These are phyloP conservation scores for Machimus rusticus DNA, from an alignment of 2,888 invertebrate genomes.

Conservation along the genomic window DNA sequence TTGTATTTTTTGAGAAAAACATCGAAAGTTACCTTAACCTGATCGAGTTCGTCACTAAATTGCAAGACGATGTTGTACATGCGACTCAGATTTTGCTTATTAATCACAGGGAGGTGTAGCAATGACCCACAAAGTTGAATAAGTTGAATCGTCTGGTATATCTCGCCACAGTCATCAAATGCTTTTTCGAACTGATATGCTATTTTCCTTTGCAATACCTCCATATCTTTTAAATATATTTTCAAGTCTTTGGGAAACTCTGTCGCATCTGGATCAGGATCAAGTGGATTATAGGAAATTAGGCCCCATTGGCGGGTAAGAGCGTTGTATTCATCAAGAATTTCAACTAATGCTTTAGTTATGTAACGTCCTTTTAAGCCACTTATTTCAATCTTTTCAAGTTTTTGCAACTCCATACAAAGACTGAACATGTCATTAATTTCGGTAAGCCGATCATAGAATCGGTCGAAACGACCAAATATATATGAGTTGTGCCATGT, in stretches of 20 bases:
- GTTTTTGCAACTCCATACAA: constrained; percentile 81
- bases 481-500: constrained; percentile 76
- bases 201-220: constrained; percentile 78
- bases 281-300: constrained; percentile 78
- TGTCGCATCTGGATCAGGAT: constrained; percentile 73
- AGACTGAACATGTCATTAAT: constrained; percentile 77
- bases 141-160: constrained; percentile 71
- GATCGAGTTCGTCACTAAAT: constrained; percentile 72
- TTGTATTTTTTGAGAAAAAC: constrained; percentile 64
- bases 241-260: constrained; percentile 75
- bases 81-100: constrained; percentile 73
- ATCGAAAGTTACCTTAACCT: constrained; percentile 71
- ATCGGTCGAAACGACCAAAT: constrained; percentile 73
- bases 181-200: constrained; percentile 82
- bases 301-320: constrained; percentile 60
- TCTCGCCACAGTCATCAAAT: constrained; percentile 78
- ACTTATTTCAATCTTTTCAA: constrained; percentile 85
- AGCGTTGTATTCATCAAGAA: constrained; percentile 56
- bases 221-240: constrained; percentile 62
- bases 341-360: constrained; percentile 64
- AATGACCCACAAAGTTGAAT: constrained; percentile 78
- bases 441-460: constrained; percentile 70
- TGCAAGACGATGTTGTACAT: constrained; percentile 71
- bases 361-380: constrained; percentile 72
- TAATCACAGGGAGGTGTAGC: constrained; percentile 77